Conservation (phyloP, 2,113 vertebrate species). For the Halichoerus grypus region DNA sequence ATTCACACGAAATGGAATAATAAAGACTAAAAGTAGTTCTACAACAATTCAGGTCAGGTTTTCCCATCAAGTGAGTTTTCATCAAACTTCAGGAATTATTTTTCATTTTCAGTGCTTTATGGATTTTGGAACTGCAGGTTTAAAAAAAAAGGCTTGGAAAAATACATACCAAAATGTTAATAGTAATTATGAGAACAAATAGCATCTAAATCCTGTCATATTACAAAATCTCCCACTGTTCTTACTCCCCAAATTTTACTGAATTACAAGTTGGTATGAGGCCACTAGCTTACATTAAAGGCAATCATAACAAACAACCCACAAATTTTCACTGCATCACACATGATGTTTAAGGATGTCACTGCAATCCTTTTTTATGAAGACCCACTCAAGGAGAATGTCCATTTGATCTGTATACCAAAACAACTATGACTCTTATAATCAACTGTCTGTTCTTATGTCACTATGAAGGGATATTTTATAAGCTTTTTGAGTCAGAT, state of each 20-base stretch:
- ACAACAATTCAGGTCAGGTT: conserved; percentile 1
- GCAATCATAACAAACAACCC: background rate
- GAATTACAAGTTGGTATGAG: background rate
- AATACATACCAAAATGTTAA: conserved; percentile 17
- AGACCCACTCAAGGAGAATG: background rate
- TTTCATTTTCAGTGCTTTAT: conserved; percentile 7
- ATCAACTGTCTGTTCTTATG: too few species aligned
- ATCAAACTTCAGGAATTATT: conserved; percentile 40
- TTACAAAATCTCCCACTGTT: background rate
- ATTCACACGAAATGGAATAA: conserved; percentile 26
- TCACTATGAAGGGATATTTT: background rate
- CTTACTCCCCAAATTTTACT: background rate
- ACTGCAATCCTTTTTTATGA: background rate
- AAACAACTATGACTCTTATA: background rate
- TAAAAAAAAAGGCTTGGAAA: background rate
- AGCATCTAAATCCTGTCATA: background rate
- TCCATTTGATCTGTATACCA: background rate
- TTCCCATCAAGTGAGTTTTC: conserved; percentile 22
- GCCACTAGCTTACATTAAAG: background rate
- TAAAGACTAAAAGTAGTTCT: conserved; percentile 12
- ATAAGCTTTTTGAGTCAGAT: background rate
- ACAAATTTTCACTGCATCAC: background rate
- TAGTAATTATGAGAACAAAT: conserved; percentile 7
- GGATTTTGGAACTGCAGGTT: background rate
- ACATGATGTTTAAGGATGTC: background rate